These are phyloP conservation scores for Varecia variegata DNA, from an alignment of 2,797 vertebrate genomes.

Conservation along the genomic window DNA sequence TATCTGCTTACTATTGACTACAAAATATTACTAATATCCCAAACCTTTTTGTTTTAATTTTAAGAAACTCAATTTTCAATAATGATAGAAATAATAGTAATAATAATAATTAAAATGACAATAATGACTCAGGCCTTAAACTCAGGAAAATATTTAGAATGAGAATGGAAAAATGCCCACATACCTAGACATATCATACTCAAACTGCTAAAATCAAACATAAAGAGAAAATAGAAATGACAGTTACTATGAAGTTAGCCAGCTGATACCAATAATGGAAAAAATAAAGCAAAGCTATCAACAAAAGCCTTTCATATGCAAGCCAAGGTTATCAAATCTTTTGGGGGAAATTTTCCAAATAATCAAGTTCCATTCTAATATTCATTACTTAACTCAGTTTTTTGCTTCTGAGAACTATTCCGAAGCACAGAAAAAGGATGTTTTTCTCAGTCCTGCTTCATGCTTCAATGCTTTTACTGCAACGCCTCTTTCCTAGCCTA, in stretches of 20 bases:
- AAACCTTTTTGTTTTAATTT: no score
- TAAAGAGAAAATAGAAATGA: neutral
- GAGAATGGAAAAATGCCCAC: neutral
- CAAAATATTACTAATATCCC: no score
- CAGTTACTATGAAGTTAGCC: neutral
- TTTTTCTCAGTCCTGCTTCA: neutral
- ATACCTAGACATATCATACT: neutral
- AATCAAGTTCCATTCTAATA: neutral
- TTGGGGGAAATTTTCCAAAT: neutral
- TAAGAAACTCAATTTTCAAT: no score
- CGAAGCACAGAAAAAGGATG: neutral
- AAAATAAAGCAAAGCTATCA: neutral
- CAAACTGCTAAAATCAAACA: neutral
- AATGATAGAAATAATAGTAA: neutral
- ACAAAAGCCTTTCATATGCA: neutral
- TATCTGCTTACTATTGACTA: no score
- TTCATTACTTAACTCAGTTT: neutral
- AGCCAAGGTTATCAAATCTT: neutral
- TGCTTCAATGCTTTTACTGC: accelerated
- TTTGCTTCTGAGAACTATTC: neutral
- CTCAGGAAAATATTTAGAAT: neutral
- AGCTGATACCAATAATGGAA: neutral
- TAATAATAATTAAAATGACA: neutral
- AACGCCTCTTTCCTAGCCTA: neutral
- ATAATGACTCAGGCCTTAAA: neutral